Base-by-base conservation (phyloP, 1,140 invertebrate genomes). In the Danaus plexippus region DNA sequence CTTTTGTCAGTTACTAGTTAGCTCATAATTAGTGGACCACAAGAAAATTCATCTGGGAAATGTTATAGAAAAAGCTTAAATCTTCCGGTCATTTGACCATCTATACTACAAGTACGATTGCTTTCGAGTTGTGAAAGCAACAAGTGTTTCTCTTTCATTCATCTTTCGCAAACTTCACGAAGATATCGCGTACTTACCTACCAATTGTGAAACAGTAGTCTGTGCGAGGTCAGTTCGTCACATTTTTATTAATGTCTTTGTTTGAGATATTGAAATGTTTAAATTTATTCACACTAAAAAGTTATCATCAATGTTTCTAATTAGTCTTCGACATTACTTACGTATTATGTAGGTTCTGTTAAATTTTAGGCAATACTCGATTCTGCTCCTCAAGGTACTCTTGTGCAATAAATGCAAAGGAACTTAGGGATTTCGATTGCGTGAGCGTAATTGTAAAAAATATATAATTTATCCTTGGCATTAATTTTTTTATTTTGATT, bases 161-260 rank as follows among this genome's bases (percentile, higher is more conserved):
- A 48, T 47, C 61, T 80, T 80, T 77, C 77, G 70, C 70, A 79
- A 79, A 75, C 48, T 55, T 49, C 9, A 54, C 66, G 73, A 71
- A 73, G 74, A 77, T 71, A 76, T 73, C 64, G 66, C 71, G 70
- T 72, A 67, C n/a, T n/a, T n/a, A n/a, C n/a, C n/a, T n/a, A n/a
- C 74, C 75, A 73, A 64, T 77, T 79, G 71, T 72, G 76, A 75
- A 77, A 79, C 65, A 48, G 22, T 32, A 32, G 22, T 32, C 22
- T 32, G 22, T 53, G 47, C 70, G 67, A 75, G 73, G 76, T 64
- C 70, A 59, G 42, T 58, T 53, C 66, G 64, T 67, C 55, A 49
- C 67, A 52, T 42, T 52, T 18, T 51, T 52, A 42, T 47, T 67
- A 72, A 65, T 63, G 32, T 12, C 4, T 50, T 50, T 41, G 48